A percentile compares a stretch with the other conserved stretches of the same genome.
Conservation (phyloP, 2,888 invertebrate genomes). For the Meganola albula region DNA sequence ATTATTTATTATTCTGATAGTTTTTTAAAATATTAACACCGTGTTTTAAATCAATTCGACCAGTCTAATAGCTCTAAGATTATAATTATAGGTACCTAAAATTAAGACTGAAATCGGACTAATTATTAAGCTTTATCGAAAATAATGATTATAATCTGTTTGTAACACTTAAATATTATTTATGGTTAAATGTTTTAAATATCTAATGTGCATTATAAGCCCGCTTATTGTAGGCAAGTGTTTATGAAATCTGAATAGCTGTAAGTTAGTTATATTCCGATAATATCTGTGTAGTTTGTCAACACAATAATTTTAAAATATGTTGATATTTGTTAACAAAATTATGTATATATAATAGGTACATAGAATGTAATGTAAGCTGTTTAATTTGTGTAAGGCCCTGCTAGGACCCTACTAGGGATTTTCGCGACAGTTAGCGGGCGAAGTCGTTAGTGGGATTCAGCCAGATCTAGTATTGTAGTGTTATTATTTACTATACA, state of each 20-base stretch:
- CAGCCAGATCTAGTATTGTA: too few species aligned
- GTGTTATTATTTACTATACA: conserved; percentile 23
- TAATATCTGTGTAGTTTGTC: conserved; percentile 20
- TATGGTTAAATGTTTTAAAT: neutral
- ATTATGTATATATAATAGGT: conserved; percentile 61
- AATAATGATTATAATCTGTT: neutral
- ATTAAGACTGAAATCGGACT: neutral
- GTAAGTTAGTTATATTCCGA: conserved; percentile 30
- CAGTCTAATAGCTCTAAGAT: neutral
- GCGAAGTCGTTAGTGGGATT: too few species aligned
- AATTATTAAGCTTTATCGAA: neutral
- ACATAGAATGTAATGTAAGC: conserved; percentile 31
- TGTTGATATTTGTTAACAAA: conserved; percentile 57
- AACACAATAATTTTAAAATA: conserved; percentile 33
- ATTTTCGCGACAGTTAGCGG: too few species aligned
- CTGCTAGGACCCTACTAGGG: too few species aligned
- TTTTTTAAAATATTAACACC: too few species aligned
- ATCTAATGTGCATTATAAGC: conserved; percentile 13
- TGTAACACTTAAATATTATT: neutral
- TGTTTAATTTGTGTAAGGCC: conserved; percentile 34
- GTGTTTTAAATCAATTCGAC: too few species aligned
- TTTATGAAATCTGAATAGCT: conserved; percentile 40
- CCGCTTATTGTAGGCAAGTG: conserved; percentile 17
- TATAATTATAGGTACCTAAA: too few species aligned
- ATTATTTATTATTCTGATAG: too few species aligned